These are phyloP conservation scores for Hirtodrosophila confusa DNA, from an alignment of 2,888 invertebrate species.

Conservation along the genomic window DNA sequence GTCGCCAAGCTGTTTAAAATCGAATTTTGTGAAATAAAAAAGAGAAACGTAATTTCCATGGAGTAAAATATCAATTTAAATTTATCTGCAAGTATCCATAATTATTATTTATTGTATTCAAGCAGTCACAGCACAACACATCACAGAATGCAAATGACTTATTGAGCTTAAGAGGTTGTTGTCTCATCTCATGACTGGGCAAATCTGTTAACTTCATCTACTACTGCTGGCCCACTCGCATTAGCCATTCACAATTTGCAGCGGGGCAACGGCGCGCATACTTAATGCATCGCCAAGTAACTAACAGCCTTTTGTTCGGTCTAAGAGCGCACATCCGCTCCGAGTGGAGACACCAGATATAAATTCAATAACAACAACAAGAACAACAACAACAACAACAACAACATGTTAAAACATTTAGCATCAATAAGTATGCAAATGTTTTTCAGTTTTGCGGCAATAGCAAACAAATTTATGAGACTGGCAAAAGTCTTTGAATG, in stretches of 20 bases:
- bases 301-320: constrained; percentile 37
- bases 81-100: constrained; percentile 15
- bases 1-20: background rate
- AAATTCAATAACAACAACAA: constrained; percentile 8
- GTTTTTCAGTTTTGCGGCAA: constrained; percentile 44
- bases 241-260: constrained; percentile 35
- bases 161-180: constrained; percentile 21
- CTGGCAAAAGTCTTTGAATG: constrained; percentile 47
- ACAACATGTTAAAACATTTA: constrained; percentile 40
- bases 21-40: too few species aligned
- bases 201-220: constrained; percentile 15
- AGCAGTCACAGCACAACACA: constrained; percentile 8
- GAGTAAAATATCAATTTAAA: constrained; percentile 24
- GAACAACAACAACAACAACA: constrained; percentile 27
- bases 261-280: constrained; percentile 52
- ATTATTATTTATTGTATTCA: constrained; percentile 44
- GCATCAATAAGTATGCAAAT: constrained; percentile 73
- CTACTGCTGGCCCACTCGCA: constrained; percentile 17
- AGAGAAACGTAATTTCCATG: background rate
- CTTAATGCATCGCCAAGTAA: constrained; percentile 48
- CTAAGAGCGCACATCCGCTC: constrained; percentile 47
- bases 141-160: background rate
- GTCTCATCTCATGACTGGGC: constrained; percentile 19
- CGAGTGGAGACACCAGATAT: constrained; percentile 6
- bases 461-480: constrained; percentile 51